These are phyloP conservation scores for Carpatolechia fugitivella DNA, from an alignment of 2,888 invertebrate genomes.

Conservation along the genomic window DNA sequence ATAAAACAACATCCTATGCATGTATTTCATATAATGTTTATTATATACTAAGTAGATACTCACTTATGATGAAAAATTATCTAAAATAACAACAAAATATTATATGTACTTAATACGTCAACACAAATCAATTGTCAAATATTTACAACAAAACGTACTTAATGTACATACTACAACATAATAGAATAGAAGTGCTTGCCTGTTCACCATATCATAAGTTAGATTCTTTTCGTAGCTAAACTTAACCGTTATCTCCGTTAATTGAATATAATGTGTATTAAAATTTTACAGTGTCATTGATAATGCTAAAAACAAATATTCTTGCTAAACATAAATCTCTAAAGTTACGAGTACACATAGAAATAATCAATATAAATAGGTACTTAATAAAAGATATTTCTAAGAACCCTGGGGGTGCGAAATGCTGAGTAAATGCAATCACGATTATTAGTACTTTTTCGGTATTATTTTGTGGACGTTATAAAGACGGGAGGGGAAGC, in stretches of 20 bases:
- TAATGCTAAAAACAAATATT: too few species aligned
- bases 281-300: too few species aligned
- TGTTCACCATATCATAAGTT: too few species aligned
- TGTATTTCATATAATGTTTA: constrained; percentile 1
- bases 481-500: not conserved
- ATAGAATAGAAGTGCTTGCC: too few species aligned
- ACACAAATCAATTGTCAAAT: not conserved
- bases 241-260: too few species aligned
- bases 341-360: too few species aligned
- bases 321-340: too few species aligned
- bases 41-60: constrained; percentile 12
- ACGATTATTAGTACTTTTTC: constrained; percentile 5
- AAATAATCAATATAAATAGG: not conserved
- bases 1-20: constrained; percentile 10
- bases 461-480: not conserved
- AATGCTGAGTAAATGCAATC: constrained; percentile 31
- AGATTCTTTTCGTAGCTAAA: too few species aligned
- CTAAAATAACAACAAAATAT: not conserved
- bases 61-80: constrained; percentile 4
- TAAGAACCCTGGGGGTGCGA: constrained; percentile 12
- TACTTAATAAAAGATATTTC: not conserved
- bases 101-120: not conserved
- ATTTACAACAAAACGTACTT: not conserved
- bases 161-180: too few species aligned
- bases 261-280: too few species aligned